phyloP scores from a whole-genome alignment of 2,888 invertebrate genomes.

The Colletes collaris region DNA sequence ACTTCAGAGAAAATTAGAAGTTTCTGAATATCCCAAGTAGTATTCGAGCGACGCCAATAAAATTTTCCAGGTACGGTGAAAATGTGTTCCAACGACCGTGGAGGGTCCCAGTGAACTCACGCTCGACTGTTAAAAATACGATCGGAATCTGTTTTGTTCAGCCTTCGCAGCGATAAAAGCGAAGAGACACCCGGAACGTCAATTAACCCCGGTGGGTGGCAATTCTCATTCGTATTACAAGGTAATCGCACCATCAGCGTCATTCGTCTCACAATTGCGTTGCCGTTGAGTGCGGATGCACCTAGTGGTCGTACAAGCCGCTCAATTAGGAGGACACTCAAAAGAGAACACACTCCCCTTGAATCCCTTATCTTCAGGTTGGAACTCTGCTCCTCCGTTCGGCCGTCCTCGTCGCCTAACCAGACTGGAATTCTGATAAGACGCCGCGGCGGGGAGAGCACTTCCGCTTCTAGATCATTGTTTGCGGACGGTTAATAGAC shows the following conservation, averaged over 20 bases:
- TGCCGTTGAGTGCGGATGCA: slow-evolving; percentile 33
- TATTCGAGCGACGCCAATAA: too few relatives aligned
- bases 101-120: too few relatives aligned
- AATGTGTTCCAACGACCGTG: too few relatives aligned
- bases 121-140: too few relatives aligned
- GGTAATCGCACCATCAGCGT: slow-evolving; percentile 48
- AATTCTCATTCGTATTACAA: slow-evolving; percentile 32
- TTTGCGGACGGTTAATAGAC: slow-evolving; percentile 82
- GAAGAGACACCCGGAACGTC: background rate
- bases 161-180: background rate
- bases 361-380: slow-evolving; percentile 44
- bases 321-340: slow-evolving; percentile 74
- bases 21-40: too few relatives aligned
- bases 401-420: slow-evolving; percentile 47
- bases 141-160: background rate
- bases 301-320: slow-evolving; percentile 50
- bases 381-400: slow-evolving; percentile 44
- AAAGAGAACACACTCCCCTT: slow-evolving; percentile 61
- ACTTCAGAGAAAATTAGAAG: too few relatives aligned
- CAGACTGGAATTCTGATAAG: slow-evolving; percentile 79
- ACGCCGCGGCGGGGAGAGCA: slow-evolving; percentile 66
- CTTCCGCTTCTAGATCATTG: slow-evolving; percentile 82
- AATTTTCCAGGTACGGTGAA: too few relatives aligned
- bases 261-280: slow-evolving; percentile 50
- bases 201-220: slow-evolving; percentile 17